Evolutionary conservation across 2,888 invertebrate species (phyloP), one percentile per base, ranked within the genome.

Genomic region (Polymixis lichenea): DNA sequence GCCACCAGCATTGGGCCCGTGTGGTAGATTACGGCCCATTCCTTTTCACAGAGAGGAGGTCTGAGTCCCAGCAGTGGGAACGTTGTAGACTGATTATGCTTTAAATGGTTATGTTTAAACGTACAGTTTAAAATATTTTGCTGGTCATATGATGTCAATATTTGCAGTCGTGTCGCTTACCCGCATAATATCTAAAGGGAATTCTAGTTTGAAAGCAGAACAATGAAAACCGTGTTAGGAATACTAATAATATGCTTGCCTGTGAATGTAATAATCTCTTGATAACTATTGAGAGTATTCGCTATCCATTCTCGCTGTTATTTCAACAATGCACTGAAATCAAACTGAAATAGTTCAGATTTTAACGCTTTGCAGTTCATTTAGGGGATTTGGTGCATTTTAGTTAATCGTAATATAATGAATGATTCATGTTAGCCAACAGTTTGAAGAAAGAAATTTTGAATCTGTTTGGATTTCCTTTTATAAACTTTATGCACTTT

Each of bases 121-220:
- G 17, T 60, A 11, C 28, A 49, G 11, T 51, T 75, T 72, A 61
- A 58, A 70, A 76, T 64, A 60, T 71, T 62, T 38, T 58, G 17
- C 43, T 55, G 62, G 76, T 73, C 71, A 75, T 53, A 60, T 65
- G 56, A 77, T 83, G 72, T 80, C 77, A 85, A 87, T 87, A 85
- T 83, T 80, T 77, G 78, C 78, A 76, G 70, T 65, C 75, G 38
- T 49, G 56, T 76, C 80, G 72, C 72, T 38, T 60, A 62, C 53
- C 62, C 72, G 75, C 61, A 80, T 83, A 82, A 83, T 85, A 83
- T 66, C 78, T 77, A 65, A 78, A 83, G 75, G 72, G 81, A 83
- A 77, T 80, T 83, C 86, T 69, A 77, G 80, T 78, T 75, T 74
- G 72, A 78, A 83, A 78, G 76, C 77, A 83, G 86, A 83, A 83